These are phyloP conservation scores for Drosophila lowei DNA, from an alignment of 1,140 invertebrate genomes.

Conservation along the genomic window DNA sequence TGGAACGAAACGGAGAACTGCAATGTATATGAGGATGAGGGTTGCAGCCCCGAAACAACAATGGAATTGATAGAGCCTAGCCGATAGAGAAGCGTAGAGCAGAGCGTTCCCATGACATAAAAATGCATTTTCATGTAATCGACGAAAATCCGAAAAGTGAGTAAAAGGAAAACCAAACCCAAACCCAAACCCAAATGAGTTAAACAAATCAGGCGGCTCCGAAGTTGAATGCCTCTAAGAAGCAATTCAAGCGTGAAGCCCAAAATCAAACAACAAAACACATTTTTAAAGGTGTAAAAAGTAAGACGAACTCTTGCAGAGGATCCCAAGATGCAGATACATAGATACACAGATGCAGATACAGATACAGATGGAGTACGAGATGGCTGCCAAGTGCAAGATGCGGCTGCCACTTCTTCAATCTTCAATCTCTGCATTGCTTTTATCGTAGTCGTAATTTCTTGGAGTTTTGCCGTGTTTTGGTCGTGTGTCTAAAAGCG, in stretches of 20 bases:
- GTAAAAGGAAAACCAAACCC: conserved; percentile 35
- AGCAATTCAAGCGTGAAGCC: conserved; percentile 65
- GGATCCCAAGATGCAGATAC: conserved; percentile 15
- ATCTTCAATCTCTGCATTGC: conserved; percentile 17
- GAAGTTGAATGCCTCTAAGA: conserved; percentile 7
- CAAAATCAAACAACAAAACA: conserved; percentile 65
- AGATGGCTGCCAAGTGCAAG: conserved; percentile 54
- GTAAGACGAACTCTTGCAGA: conserved; percentile 59
- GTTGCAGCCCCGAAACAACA: conserved; percentile 51
- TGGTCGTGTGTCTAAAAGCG: conserved; percentile 57
- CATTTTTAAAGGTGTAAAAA: conserved; percentile 69
- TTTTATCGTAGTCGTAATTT: conserved; percentile 39
- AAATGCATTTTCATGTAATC: conserved; percentile 78
- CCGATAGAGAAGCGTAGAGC: not conserved
- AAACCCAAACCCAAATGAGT: conserved; percentile 54
- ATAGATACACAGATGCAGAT: conserved; percentile 26
- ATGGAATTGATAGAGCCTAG: conserved; percentile 13
- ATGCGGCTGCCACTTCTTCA: conserved; percentile 47
- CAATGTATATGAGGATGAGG: conserved; percentile 35
- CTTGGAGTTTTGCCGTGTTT: conserved; percentile 41
- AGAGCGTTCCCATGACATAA: conserved; percentile 66
- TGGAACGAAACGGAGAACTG: conserved; percentile 20
- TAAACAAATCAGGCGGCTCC: conserved; percentile 60
- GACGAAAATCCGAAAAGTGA: conserved; percentile 61
- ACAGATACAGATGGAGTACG: conserved; percentile 16